Evolutionary conservation across 2,113 vertebrate species (phyloP).

Genomic region (Bos indicus): DNA sequence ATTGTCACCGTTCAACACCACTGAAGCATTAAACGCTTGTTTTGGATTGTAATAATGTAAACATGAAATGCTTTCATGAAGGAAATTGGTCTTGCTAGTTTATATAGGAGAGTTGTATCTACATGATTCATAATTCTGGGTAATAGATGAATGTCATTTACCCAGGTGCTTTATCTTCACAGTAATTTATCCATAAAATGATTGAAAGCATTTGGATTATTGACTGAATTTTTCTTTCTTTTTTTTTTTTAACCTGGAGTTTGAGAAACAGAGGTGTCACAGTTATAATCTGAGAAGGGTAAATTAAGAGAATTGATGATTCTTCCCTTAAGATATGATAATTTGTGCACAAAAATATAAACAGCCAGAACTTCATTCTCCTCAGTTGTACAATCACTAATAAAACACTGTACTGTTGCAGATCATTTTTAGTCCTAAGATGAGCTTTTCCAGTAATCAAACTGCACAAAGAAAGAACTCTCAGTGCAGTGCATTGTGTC

Average conservation of each 20-base stretch:
- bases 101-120: not conserved
- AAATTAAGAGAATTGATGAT: not conserved
- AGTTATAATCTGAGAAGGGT: not conserved
- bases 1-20: not conserved
- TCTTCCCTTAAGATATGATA: not conserved
- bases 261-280: not conserved
- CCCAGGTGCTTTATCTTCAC: not conserved
- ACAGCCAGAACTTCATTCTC: not conserved
- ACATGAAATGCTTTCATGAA: not conserved
- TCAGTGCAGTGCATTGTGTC: not conserved
- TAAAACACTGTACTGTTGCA: not conserved
- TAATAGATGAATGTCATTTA: not conserved
- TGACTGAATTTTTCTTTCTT: not conserved
- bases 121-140: not conserved
- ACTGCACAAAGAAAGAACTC: not conserved
- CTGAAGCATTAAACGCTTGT: not conserved
- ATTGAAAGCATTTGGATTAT: constrained; percentile 3
- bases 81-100: not conserved
- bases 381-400: not conserved
- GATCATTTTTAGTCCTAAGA: not conserved
- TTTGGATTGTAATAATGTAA: not conserved
- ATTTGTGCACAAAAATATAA: not conserved
- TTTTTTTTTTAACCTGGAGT: not conserved
- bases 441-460: not conserved
- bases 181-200: not conserved